Conservation (phyloP, 2,888 invertebrate species). For the Zygogramma bicolorata region DNA sequence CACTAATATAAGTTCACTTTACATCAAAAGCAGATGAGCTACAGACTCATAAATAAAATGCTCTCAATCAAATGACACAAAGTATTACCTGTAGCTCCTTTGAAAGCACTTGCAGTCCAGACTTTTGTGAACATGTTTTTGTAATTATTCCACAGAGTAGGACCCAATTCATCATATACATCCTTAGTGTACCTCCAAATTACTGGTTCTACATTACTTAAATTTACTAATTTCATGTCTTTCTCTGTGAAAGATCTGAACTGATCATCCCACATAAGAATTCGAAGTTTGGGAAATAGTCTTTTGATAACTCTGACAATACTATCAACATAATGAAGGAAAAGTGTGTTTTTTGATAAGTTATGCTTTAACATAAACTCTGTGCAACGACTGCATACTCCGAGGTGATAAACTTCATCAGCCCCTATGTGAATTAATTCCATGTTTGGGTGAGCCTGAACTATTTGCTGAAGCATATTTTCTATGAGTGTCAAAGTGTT, state of each 20-base stretch:
- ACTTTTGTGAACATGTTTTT: slow-evolving; percentile 74
- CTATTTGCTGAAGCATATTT: slow-evolving; percentile 80
- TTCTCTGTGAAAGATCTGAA: slow-evolving; percentile 71
- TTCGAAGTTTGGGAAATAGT: slow-evolving; percentile 68
- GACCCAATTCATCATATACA: slow-evolving; percentile 60
- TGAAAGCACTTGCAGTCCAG: slow-evolving; percentile 88
- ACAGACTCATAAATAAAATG: too few relatives aligned
- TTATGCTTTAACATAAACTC: slow-evolving; percentile 59
- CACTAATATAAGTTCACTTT: too few relatives aligned
- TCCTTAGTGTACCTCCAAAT: slow-evolving; percentile 78
- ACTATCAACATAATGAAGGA: slow-evolving; percentile 73
- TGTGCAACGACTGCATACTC: slow-evolving; percentile 73
- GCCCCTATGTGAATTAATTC: slow-evolving; percentile 80
- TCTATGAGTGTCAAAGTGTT: slow-evolving; percentile 71
- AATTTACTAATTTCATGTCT: slow-evolving; percentile 65
- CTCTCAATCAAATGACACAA: background rate
- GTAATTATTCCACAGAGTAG: slow-evolving; percentile 71
- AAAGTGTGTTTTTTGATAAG: slow-evolving; percentile 72
- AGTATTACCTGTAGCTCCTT: slow-evolving; percentile 76
- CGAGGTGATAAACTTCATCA: slow-evolving; percentile 82
- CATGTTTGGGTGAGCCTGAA: slow-evolving; percentile 69
- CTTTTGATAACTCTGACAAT: slow-evolving; percentile 68
- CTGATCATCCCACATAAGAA: slow-evolving; percentile 89
- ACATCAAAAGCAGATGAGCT: too few relatives aligned
- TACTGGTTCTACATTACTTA: slow-evolving; percentile 72